A percentile compares a stretch with the other conserved stretches of the same genome.
These are phyloP conservation scores for Drosophila ezoana DNA, from an alignment of 2,888 invertebrate genomes.

Conservation along the genomic window DNA sequence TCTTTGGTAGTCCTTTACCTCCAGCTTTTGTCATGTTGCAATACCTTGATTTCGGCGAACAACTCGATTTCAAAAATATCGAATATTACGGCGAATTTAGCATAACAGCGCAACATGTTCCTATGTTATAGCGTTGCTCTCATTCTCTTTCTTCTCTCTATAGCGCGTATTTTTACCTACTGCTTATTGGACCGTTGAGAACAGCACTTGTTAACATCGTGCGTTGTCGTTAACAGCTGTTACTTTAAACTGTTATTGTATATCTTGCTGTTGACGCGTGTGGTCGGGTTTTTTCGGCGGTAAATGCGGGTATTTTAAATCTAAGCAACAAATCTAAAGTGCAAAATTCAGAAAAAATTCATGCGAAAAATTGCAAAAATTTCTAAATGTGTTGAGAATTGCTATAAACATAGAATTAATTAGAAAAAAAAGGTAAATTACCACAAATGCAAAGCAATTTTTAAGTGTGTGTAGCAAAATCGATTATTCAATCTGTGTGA, in stretches of 20 bases:
- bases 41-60: too few relatives aligned
- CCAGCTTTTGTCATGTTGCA: background rate
- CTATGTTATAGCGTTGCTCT: constrained; percentile 24
- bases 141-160: constrained; percentile 14
- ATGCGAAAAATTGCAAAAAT: constrained; percentile 52
- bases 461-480: constrained; percentile 62
- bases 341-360: constrained; percentile 54
- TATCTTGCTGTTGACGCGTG: constrained; percentile 64
- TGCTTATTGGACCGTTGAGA: constrained; percentile 27
- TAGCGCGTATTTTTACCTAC: background rate
- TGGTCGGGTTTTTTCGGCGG: constrained; percentile 70
- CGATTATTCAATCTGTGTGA: constrained; percentile 76
- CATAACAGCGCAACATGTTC: constrained; percentile 47
- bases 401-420: constrained; percentile 55
- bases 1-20: too few relatives aligned
- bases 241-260: constrained; percentile 54
- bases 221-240: constrained; percentile 50
- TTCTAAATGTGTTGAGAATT: constrained; percentile 68
- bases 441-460: constrained; percentile 38
- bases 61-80: constrained; percentile 9
- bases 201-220: constrained; percentile 36
- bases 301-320: constrained; percentile 78
- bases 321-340: constrained; percentile 71
- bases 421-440: constrained; percentile 49
- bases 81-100: constrained; percentile 14